Conservation (phyloP, 1,140 invertebrate genomes). For the Myzus persicae region DNA sequence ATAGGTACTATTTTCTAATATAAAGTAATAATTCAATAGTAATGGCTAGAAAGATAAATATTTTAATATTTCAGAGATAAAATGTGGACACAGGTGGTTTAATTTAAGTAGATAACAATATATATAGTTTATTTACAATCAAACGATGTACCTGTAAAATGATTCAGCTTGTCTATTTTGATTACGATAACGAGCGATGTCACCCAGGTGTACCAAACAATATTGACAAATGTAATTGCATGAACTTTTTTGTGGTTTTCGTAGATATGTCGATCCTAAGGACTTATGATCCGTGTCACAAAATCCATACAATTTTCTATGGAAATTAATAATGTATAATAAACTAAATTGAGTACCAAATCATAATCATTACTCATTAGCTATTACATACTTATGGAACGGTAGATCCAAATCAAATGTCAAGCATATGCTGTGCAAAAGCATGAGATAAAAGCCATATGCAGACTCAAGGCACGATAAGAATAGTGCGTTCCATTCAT, state of each 20-base stretch:
- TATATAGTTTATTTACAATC: not conserved
- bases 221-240: conserved; percentile 86
- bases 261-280: conserved; percentile 41
- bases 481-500: conserved; percentile 77
- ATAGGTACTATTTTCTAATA: no score
- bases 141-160: conserved; percentile 73
- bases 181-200: conserved; percentile 83
- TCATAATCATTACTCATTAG: not conserved
- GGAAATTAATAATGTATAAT: not conserved
- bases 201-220: conserved; percentile 85
- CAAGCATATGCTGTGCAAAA: conserved; percentile 83
- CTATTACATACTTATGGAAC: conserved; percentile 70
- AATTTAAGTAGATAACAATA: not conserved
- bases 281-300: conserved; percentile 34
- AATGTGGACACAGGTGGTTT: not conserved
- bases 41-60: not conserved
- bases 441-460: conserved; percentile 83
- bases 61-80: not conserved
- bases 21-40: not conserved
- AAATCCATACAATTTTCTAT: conserved; percentile 48
- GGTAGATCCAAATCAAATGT: conserved; percentile 82
- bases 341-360: not conserved
- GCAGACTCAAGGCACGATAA: conserved; percentile 82
- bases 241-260: conserved; percentile 74
- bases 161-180: conserved; percentile 81